Conservation (phyloP, 1,140 invertebrate genomes). For the Chionoecetes opilio region DNA sequence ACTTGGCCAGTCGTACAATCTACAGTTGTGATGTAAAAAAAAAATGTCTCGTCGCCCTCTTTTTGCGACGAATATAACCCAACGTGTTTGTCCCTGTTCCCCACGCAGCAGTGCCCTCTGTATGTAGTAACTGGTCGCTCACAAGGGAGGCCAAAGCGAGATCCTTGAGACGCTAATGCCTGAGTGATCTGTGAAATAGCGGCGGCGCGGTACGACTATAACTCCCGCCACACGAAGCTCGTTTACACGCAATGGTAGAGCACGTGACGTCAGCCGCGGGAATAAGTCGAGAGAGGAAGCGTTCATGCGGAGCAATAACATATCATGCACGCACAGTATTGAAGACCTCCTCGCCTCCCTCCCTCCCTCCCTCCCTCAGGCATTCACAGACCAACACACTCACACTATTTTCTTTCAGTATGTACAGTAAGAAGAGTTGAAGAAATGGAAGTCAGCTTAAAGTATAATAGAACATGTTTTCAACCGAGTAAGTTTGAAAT, state of each 20-base stretch:
- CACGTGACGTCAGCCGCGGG: conserved; percentile 64
- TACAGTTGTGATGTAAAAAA: too few relatives aligned
- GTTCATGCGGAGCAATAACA: conserved; percentile 50
- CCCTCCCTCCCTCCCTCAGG: background rate
- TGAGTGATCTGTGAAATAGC: conserved; percentile 28
- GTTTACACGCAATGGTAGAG: conserved; percentile 70
- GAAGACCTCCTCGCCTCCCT: background rate
- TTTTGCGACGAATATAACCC: background rate
- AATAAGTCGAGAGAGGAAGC: conserved; percentile 67
- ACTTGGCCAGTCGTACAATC: too few relatives aligned
- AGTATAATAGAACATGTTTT: background rate
- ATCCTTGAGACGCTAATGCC: conserved; percentile 3
- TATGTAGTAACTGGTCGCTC: background rate
- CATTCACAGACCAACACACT: background rate
- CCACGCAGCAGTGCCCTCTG: background rate
- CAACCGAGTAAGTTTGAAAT: background rate
- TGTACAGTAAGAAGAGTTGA: background rate
- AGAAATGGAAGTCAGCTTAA: background rate
- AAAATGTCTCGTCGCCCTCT: too few relatives aligned
- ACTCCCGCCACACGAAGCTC: background rate
- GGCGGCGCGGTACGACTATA: background rate
- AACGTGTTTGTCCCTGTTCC: background rate
- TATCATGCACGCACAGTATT: conserved; percentile 39
- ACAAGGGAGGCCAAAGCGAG: background rate
- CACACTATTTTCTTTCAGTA: background rate